These are phyloP conservation scores for Rhodinocichla rosea DNA, from an alignment of 2,113 vertebrate genomes.

Conservation along the genomic window DNA sequence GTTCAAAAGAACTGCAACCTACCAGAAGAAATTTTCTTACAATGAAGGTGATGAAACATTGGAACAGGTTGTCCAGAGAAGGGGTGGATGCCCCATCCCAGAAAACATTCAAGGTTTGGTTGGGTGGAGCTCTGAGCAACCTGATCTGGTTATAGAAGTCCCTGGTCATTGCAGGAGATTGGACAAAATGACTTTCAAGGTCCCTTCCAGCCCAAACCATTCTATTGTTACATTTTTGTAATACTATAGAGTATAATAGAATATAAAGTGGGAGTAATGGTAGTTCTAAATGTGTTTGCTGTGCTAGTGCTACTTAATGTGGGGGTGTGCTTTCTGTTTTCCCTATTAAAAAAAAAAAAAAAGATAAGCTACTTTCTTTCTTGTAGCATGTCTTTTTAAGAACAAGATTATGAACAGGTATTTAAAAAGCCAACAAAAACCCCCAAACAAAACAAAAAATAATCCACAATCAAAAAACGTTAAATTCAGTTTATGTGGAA, in stretches of 20 bases:
- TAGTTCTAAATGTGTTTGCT: background rate
- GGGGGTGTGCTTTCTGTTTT: background rate
- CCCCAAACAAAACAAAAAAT: background rate
- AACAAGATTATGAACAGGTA: background rate
- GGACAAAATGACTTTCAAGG: background rate
- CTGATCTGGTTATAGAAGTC: background rate
- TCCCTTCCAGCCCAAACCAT: background rate
- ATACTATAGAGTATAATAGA: background rate
- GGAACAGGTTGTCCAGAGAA: background rate
- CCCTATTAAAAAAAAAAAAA: background rate
- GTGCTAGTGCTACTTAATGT: background rate
- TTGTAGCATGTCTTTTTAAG: background rate
- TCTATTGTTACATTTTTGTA: background rate
- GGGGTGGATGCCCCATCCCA: background rate
- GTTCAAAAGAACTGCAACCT: background rate
- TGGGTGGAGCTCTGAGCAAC: background rate
- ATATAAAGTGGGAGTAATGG: background rate
- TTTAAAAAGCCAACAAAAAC: background rate
- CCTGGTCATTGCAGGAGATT: background rate
- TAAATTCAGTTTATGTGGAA: background rate
- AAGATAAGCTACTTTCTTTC: background rate
- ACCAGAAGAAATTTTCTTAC: rapidly evolving
- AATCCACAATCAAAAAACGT: background rate
- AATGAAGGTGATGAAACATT: background rate
- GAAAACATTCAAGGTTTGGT: background rate